Evolutionary conservation across 2,113 vertebrate species (phyloP).

Genomic region (Laticauda laticaudata): DNA sequence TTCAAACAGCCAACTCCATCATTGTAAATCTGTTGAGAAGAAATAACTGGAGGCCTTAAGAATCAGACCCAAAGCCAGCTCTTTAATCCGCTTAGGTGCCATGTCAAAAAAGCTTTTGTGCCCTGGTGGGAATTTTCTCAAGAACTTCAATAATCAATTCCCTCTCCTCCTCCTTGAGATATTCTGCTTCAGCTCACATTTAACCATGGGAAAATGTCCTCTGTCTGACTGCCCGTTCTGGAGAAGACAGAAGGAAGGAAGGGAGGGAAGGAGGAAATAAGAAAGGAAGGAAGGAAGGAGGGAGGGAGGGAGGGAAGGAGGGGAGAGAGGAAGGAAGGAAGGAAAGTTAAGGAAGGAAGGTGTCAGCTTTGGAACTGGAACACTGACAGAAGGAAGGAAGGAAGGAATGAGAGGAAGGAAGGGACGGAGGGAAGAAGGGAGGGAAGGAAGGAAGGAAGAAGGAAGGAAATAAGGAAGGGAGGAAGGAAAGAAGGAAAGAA

Average conservation of each 20-base stretch:
- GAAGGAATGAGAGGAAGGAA: too few relatives aligned
- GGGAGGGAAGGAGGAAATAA: too few relatives aligned
- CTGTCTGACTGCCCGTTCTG: not conserved
- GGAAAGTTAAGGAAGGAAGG: too few relatives aligned
- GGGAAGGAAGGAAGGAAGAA: too few relatives aligned
- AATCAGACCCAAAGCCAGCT: constrained; percentile 14
- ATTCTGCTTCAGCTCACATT: not conserved
- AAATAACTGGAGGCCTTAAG: not conserved
- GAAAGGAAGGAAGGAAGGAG: too few relatives aligned
- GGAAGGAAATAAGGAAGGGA: too few relatives aligned
- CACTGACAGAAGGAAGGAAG: too few relatives aligned
- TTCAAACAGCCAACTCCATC: not conserved
- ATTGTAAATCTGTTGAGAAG: not conserved
- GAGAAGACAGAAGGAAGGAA: not conserved
- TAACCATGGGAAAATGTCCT: not conserved
- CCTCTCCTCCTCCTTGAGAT: not conserved
- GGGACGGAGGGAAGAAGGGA: too few relatives aligned
- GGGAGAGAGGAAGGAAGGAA: too few relatives aligned
- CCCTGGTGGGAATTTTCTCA: not conserved
- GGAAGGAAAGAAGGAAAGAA: too few relatives aligned
- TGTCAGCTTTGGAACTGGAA: too few relatives aligned
- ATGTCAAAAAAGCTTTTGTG: not conserved
- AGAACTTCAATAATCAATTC: not conserved
- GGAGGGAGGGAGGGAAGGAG: too few relatives aligned
- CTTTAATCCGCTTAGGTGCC: not conserved